Base-by-base conservation (phyloP, 2,797 vertebrate genomes). In the Argyrosomus regius region DNA sequence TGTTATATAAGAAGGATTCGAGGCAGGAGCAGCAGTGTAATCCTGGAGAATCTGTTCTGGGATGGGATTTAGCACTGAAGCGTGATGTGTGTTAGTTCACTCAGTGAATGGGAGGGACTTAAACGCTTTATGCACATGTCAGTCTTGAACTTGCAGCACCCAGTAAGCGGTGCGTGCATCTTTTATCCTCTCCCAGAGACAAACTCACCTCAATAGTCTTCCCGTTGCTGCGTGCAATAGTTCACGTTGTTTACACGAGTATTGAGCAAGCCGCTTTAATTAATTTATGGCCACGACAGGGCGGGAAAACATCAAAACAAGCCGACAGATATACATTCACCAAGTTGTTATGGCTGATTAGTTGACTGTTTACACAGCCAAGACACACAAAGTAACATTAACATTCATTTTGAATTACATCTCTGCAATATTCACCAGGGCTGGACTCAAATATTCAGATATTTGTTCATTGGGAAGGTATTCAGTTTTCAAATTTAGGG, bases 1-100 rank as follows among this genome's bases (percentile, higher is more conserved):
- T 50, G 73, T 93, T 93, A 87, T 79, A 75, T 93, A 91, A 93
- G 75, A 64, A 48, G 86, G 84, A 87, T 86, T 89, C 6, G 3
- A 77, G 67, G 82, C 80, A 39, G 35, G 35, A 46, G 83, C 65
- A 74, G 80, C 72, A 28, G 61, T 62, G 72, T 93, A 92, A 92
- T 91, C 90, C 88, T 0, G 20, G 28, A 62, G 72, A 90, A 86
- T 88, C 86, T 88, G 83, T 76, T 72, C 80, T 45, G 72, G 45
- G 89, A 88, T 82, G 77, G 82, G 88, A 88, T 87, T 90, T 82
- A 82, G 62, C 64, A 2, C 48, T 72, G 76, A 68, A 63, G 71
- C 66, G 26, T 46, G 26, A 54, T 65, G 59, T 77, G 66, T 80
- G 80, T 85, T 53, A 4, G 69, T 52, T 6, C 66, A 75, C 39